Evolutionary conservation across 2,113 vertebrate genomes (phyloP), one percentile per base, ranked within the genome.

Genomic region (Prochilodus magdalenae): DNA sequence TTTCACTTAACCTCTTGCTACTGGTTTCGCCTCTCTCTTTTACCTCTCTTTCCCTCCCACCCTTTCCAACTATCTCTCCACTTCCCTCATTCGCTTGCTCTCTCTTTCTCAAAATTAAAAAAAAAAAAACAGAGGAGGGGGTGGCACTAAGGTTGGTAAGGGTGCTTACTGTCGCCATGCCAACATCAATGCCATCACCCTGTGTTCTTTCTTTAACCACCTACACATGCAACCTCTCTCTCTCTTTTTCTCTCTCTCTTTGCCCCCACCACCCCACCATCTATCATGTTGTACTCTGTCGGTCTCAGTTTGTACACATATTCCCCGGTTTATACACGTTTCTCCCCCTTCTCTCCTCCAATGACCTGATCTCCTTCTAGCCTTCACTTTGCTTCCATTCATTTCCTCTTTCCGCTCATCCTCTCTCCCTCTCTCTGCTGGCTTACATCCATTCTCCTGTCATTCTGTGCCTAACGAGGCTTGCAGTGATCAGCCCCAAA

Each of bases 171-270:
- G 82, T 86, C 72, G 72, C 81, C 78, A 86, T 86, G 77, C 84
- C 80, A 86, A 86, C 85, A 73, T 77, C 67, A 83, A 77, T 86
- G 81, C 78, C 81, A 73, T 75, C 81, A 81, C 60, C 81, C 67
- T 53, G 63, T 76, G 30, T 63, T 83, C 75, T 36, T 66, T 74
- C 14, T 74, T 65, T 75, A 15, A 51, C 29, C 16, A 4, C 16
- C 80, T 75, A 14, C 62, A 62, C 59, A 85, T 27, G 55, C 65
- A 13, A 26, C 36, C 36, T 36, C 36, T 36, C 36, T 36, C 36
- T 36, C 30, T 57, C 40, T 51, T 55, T 47, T 18, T 73, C n/a
- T 67, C 59, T 65, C 8, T 24, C 57, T 29, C n/a, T 51, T 24
- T 69, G 24, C 16, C 8, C 55, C n/a, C n/a, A n/a, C n/a, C n/a